These are phyloP conservation scores for Euplagia quadripunctaria DNA, from an alignment of 2,888 invertebrate species.

Conservation along the genomic window DNA sequence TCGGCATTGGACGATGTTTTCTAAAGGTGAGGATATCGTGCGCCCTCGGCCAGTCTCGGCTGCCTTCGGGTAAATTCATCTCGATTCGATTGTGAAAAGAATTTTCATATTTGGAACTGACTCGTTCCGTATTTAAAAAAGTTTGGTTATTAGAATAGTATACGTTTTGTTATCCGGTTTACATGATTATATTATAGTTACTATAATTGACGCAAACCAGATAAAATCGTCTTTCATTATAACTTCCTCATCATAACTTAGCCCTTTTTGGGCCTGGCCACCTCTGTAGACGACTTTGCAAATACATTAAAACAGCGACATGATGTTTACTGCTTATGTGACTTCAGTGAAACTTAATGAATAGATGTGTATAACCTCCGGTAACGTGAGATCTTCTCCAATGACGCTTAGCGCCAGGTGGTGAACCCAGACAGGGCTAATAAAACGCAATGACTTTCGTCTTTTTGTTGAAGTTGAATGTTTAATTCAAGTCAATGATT, in stretches of 20 bases:
- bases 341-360: background rate
- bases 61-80: slow-evolving; percentile 74
- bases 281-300: background rate
- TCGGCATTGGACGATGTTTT: slow-evolving; percentile 83
- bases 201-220: background rate
- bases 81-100: slow-evolving; percentile 81
- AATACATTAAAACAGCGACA: background rate
- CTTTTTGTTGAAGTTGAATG: background rate
- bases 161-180: background rate
- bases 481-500: background rate
- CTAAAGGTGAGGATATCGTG: slow-evolving; percentile 84
- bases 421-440: background rate
- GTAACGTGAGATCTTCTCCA: background rate
- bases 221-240: background rate
- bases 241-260: background rate
- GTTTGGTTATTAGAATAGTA: slow-evolving; percentile 2
- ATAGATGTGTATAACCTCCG: background rate
- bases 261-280: background rate
- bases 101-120: slow-evolving; percentile 75
- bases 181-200: background rate
- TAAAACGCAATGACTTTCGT: background rate
- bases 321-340: background rate
- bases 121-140: slow-evolving; percentile 36
- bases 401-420: background rate
- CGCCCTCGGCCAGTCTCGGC: slow-evolving; percentile 74